phyloP scores from a whole-genome alignment of 2,797 vertebrate genomes.

The Channallabes apus region DNA sequence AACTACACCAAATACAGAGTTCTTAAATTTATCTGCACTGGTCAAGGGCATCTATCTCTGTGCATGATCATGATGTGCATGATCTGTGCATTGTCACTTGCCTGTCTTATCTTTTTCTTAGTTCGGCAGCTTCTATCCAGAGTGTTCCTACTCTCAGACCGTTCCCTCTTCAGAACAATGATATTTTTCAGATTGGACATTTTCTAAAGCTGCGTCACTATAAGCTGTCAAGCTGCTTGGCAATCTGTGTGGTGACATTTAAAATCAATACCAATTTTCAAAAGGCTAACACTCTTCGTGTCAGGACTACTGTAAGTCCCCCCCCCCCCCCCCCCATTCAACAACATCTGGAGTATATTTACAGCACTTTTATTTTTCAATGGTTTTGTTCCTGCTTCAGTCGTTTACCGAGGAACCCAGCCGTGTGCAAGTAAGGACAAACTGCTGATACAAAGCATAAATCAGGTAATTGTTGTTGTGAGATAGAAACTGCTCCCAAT shows the following conservation, averaged over 20 bases:
- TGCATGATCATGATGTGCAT: too few relatives aligned
- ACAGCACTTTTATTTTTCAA: background rate
- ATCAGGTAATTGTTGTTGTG: background rate
- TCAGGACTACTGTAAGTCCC: constrained; percentile 35
- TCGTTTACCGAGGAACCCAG: background rate
- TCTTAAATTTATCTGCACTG: background rate
- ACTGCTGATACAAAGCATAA: constrained; percentile 9
- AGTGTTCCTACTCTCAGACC: background rate
- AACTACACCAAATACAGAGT: background rate
- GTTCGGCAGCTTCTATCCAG: constrained; percentile 19
- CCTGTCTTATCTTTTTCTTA: constrained; percentile 55
- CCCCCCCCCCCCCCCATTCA: constrained; percentile 5
- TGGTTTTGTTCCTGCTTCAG: background rate
- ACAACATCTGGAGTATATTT: constrained; percentile 7
- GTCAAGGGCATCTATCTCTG: constrained; percentile 60
- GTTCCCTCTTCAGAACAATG: constrained; percentile 23
- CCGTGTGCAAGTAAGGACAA: background rate
- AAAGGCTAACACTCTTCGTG: constrained; percentile 54
- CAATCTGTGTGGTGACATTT: constrained; percentile 50
- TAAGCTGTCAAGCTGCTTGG: constrained; percentile 51
- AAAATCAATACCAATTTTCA: constrained; percentile 53
- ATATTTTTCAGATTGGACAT: constrained; percentile 51
- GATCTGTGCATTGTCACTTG: constrained; percentile 54
- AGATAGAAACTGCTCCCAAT: constrained; percentile 9
- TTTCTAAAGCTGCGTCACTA: constrained; percentile 43